Evolutionary conservation across 2,113 vertebrate genomes (phyloP).

Genomic region (Callospermophilus lateralis): DNA sequence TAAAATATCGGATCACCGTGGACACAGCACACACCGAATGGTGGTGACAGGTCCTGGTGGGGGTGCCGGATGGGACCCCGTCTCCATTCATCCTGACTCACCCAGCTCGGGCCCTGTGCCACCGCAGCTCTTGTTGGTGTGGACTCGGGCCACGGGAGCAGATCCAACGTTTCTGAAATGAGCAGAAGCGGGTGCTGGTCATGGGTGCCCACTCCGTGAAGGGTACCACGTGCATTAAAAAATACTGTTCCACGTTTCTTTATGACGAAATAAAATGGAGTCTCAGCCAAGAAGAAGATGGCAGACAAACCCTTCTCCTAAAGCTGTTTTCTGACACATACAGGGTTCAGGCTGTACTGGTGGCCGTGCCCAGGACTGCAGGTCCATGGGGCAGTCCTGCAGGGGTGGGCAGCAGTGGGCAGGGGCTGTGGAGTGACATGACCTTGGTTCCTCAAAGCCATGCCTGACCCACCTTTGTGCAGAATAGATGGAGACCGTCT

Average conservation of each 20-base stretch:
- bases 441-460: accelerated
- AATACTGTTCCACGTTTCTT: neutral
- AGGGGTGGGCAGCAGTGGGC: neutral
- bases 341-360: neutral
- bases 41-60: neutral
- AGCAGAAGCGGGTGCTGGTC: neutral
- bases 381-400: neutral
- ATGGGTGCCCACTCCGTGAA: neutral
- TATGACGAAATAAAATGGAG: neutral
- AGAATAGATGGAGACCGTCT: neutral
- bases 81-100: constrained; percentile 60
- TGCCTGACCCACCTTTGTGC: neutral
- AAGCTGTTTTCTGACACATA: neutral
- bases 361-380: neutral
- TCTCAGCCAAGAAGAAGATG: neutral
- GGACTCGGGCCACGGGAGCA: neutral
- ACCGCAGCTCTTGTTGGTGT: neutral
- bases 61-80: neutral
- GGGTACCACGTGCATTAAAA: neutral
- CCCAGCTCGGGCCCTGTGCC: neutral
- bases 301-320: neutral
- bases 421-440: neutral
- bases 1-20: constrained; percentile 45
- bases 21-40: neutral
- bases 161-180: neutral